phyloP scores from a whole-genome alignment of 2,888 invertebrate genomes.

The Mechanitis mazaeus region DNA sequence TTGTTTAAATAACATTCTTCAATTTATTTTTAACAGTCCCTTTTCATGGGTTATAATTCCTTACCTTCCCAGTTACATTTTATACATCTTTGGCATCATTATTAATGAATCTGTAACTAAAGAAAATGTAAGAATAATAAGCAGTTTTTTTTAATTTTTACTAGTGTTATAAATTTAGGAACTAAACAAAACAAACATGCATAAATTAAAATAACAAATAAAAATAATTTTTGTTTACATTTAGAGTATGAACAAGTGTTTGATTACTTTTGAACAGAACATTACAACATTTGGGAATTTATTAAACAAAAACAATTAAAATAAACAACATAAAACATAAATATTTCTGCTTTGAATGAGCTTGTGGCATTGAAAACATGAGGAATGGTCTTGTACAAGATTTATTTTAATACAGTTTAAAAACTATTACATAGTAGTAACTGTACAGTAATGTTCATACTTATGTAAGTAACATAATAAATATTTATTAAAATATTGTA shows the following conservation, averaged over 20 bases:
- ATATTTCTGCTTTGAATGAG: too few species aligned
- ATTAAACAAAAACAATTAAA: too few species aligned
- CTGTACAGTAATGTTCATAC: too few species aligned
- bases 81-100: conserved; percentile 72
- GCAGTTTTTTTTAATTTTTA: background rate
- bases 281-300: background rate
- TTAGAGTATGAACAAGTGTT: background rate
- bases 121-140: conserved; percentile 30
- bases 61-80: conserved; percentile 24
- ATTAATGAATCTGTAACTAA: conserved; percentile 77
- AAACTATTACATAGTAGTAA: too few species aligned
- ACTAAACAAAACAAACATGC: too few species aligned
- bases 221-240: too few species aligned
- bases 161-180: too few species aligned
- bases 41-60: background rate
- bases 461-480: background rate
- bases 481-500: background rate
- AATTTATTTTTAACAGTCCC: background rate
- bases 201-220: too few species aligned
- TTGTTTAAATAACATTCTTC: background rate
- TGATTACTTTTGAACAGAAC: background rate
- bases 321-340: too few species aligned
- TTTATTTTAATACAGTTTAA: too few species aligned
- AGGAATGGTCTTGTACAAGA: too few species aligned
- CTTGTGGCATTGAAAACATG: too few species aligned